Evolutionary conservation across 2,888 invertebrate species (phyloP).

Genomic region (Corbicula japonica): DNA sequence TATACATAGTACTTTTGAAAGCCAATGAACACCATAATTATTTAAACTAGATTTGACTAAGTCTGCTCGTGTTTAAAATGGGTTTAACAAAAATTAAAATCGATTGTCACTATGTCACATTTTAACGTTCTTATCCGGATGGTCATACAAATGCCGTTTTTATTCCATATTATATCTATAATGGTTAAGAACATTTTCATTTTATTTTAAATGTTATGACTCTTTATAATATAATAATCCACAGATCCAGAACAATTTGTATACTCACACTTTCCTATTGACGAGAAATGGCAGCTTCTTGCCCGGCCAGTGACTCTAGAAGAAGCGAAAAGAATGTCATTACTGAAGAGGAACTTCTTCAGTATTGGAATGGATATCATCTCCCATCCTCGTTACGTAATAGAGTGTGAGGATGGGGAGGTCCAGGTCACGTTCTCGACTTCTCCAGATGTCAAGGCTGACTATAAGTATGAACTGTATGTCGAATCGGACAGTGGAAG

Average conservation of each 20-base stretch:
- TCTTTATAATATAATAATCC: conserved; percentile 13
- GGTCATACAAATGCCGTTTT: too few relatives aligned
- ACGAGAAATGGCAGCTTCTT: conserved; percentile 77
- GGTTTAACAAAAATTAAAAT: too few relatives aligned
- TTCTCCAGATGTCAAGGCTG: conserved; percentile 60
- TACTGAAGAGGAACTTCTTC: conserved; percentile 74
- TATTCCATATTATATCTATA: too few relatives aligned
- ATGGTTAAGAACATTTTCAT: too few relatives aligned
- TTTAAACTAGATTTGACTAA: too few relatives aligned
- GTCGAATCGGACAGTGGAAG: conserved; percentile 64
- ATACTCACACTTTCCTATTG: conserved; percentile 76
- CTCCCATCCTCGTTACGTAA: conserved; percentile 64
- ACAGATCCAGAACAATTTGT: conserved; percentile 75
- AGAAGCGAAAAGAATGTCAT: conserved; percentile 71
- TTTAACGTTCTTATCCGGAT: too few relatives aligned
- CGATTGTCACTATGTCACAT: too few relatives aligned
- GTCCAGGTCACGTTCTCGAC: conserved; percentile 66
- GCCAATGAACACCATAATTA: too few relatives aligned
- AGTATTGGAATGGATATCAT: conserved; percentile 67
- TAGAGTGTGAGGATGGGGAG: conserved; percentile 67
- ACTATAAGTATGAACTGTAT: conserved; percentile 73
- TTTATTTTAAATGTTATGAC: too few relatives aligned
- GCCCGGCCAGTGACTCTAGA: conserved; percentile 71
- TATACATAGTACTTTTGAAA: too few relatives aligned
- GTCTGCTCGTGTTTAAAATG: too few relatives aligned